phyloP scores from a whole-genome alignment of 2,888 invertebrate genomes.

The Folsomia candida region DNA sequence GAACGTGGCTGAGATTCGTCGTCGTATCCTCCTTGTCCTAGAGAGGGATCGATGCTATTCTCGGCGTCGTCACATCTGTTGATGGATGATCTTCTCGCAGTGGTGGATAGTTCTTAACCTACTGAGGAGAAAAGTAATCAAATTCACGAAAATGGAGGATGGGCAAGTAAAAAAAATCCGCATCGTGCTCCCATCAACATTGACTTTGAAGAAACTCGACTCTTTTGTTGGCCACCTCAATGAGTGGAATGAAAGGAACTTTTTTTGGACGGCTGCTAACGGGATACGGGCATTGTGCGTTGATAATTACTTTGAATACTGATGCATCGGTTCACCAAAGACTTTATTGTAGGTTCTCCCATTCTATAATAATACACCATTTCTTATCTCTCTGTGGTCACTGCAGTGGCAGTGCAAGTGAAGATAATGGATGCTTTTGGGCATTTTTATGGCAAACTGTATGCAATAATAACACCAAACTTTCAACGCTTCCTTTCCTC shows the following conservation, averaged over 20 bases:
- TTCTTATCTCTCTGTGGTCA: not conserved
- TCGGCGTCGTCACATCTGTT: conserved; percentile 8
- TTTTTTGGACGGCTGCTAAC: conserved; percentile 11
- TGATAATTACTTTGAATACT: not conserved
- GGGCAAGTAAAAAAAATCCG: conserved; percentile 11
- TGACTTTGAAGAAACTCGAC: not conserved
- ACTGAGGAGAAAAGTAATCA: conserved; percentile 19
- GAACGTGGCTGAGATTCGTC: not conserved
- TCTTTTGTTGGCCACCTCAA: conserved; percentile 14
- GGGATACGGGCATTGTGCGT: conserved; percentile 21
- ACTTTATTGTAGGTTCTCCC: not conserved
- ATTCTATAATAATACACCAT: not conserved
- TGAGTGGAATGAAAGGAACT: conserved; percentile 6
- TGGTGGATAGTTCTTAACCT: conserved; percentile 23
- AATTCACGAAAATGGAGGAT: conserved; percentile 18
- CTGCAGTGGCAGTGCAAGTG: not conserved
- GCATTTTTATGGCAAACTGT: too few relatives aligned
- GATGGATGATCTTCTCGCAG: conserved; percentile 8
- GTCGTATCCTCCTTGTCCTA: too few relatives aligned
- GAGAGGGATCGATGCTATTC: too few relatives aligned
- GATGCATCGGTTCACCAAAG: not conserved
- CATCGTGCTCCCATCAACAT: conserved; percentile 8
- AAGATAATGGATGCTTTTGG: not conserved
- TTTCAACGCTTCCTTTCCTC: too few relatives aligned
- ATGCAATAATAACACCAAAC: too few relatives aligned